A percentile compares a stretch with the other conserved stretches of the same genome.
Conservation (phyloP, 2,113 vertebrate genomes). For the Antechinus flavipes region DNA sequence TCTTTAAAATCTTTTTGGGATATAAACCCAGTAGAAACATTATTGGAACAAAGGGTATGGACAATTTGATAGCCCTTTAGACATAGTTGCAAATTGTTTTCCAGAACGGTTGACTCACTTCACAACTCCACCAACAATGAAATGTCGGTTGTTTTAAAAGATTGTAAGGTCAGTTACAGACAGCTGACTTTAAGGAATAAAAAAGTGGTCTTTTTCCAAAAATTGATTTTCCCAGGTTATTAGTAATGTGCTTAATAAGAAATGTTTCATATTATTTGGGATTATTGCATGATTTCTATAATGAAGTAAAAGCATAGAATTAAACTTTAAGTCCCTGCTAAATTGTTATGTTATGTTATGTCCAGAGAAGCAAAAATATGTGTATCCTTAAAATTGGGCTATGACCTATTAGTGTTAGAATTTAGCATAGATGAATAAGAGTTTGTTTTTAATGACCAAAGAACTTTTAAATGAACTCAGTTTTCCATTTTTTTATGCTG, state of each 20-base stretch:
- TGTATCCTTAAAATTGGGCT: slow-evolving; percentile 22
- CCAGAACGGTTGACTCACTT: no score
- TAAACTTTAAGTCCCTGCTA: slow-evolving; percentile 55
- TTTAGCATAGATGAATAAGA: slow-evolving; percentile 54
- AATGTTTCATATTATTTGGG: slow-evolving; percentile 72
- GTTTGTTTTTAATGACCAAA: slow-evolving; percentile 60
- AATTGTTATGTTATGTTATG: slow-evolving; percentile 50
- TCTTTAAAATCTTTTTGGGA: no score
- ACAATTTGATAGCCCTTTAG: no score
- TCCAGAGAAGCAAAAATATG: slow-evolving; percentile 19
- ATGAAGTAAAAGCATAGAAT: slow-evolving; percentile 76
- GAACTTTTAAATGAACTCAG: slow-evolving; percentile 61
- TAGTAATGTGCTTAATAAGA: slow-evolving; percentile 65
- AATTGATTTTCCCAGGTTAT: slow-evolving; percentile 78
- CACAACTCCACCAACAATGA: no score
- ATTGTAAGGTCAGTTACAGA: slow-evolving; percentile 80
- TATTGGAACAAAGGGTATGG: no score
- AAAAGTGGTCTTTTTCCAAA: slow-evolving; percentile 72
- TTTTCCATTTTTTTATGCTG: slow-evolving; percentile 54
- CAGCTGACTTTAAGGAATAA: slow-evolving; percentile 69
- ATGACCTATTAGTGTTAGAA: slow-evolving; percentile 58
- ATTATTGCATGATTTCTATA: slow-evolving; percentile 74
- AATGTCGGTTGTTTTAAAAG: no score
- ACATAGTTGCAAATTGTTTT: no score
- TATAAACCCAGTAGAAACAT: no score